Base-by-base conservation (phyloP, 2,888 invertebrate genomes). In the Tipula lateralis region DNA sequence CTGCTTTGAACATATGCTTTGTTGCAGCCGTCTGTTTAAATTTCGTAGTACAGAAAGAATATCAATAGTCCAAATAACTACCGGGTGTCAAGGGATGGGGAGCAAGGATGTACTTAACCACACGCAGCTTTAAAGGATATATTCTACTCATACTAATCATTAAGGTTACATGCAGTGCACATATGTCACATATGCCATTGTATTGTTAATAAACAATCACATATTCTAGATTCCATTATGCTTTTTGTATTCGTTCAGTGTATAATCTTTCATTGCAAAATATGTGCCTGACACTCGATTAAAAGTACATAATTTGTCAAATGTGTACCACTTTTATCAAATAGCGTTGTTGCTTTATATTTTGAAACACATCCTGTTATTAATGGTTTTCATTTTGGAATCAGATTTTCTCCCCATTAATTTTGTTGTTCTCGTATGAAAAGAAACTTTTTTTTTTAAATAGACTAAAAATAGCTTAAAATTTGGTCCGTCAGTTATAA, bases 301-400 rank as follows among this genome's bases (percentile, higher is more conserved):
- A 66, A 66, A 66, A 24, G 24, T 16, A 66, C 66, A 66, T 66
- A 66, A 66, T 66, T 66, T 66, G 66, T 66, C 66, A 66, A 66
- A 66, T 66, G 24, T 66, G 66, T 24, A 66, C 7, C 66, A 66
- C 66, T 24, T 24, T 24, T 3, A 6, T 66, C 44, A 16, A 6
- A 44, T 39, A 39, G 16, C 16, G 44, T 44, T 16, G n/a, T 16
- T 44, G n/a, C 44, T 44, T 7, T 24, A 7, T 12, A 66, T 66
- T 66, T 66, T 66, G 66, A 66, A 66, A 66, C 66, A 66, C 66
- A 66, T 66, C 66, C 66, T 19, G 24, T 66, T 66, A 66, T 66
- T 66, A 66, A 66, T 66, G 66, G 6, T 9, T 66, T 66, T 66
- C 66, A 24, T 66, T 66, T 66, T 9, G 9, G 66, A 66, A 66